A percentile compares a stretch with the other conserved stretches of the same genome.
Conservation (phyloP, 53 echinoderm and acorn worm genomes). For the Zoroaster sp. region DNA sequence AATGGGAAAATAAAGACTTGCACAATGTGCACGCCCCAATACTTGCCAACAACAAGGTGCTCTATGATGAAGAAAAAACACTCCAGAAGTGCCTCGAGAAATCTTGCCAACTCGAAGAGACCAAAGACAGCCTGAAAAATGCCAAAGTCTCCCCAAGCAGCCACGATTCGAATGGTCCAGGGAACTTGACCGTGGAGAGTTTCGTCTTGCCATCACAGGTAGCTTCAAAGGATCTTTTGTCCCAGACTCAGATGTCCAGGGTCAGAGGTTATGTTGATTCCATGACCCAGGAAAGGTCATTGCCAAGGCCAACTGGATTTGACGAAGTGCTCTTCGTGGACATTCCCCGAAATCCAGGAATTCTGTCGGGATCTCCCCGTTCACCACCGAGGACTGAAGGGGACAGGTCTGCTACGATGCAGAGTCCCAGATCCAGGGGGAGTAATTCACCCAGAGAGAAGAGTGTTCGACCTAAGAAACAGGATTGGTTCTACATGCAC, state of each 20-base stretch:
- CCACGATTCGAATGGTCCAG: neutral
- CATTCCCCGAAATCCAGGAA: constrained; percentile 42
- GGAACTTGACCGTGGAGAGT: neutral
- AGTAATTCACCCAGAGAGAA: constrained; percentile 84
- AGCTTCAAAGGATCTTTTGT: neutral
- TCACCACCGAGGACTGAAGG: constrained; percentile 48
- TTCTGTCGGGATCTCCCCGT: constrained; percentile 7
- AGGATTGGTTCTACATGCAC: constrained; percentile 65
- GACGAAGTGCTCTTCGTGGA: constrained; percentile 75
- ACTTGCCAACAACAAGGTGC: constrained; percentile 34
- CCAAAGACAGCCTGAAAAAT: neutral
- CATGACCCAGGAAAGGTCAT: neutral
- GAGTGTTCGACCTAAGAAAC: constrained; percentile 86
- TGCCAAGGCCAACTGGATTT: constrained; percentile 4
- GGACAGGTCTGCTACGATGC: neutral
- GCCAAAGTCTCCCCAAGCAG: neutral
- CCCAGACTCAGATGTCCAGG: constrained; percentile 1
- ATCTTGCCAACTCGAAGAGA: constrained; percentile 8
- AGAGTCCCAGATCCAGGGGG: constrained; percentile 52
- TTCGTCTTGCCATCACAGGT: constrained; percentile 1
- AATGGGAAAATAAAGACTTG: constrained; percentile 27
- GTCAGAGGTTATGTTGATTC: constrained; percentile 2
- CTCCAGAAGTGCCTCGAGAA: constrained; percentile 34
- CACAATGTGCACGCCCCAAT: neutral
- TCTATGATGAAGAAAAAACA: constrained; percentile 38